Evolutionary conservation across 2,888 invertebrate genomes (phyloP).

Genomic region (Cistogaster globosa): DNA sequence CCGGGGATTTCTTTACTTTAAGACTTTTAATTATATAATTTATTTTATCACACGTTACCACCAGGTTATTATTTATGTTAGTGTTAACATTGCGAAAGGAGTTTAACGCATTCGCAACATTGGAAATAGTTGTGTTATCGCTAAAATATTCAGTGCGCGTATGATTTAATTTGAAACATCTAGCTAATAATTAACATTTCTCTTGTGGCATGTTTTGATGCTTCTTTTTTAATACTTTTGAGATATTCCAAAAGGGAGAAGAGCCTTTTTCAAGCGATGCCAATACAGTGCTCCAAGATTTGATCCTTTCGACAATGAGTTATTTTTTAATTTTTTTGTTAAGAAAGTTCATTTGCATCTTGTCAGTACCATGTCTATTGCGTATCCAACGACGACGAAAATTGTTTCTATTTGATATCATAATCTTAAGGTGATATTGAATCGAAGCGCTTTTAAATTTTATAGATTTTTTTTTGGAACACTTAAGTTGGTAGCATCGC

Average conservation of each 20-base stretch:
- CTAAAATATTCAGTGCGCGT: background rate
- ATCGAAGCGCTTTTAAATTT: too few relatives aligned
- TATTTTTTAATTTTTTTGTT: background rate
- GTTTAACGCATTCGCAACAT: too few relatives aligned
- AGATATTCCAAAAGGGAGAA: constrained; percentile 25
- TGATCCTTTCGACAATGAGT: constrained; percentile 6
- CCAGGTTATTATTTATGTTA: too few relatives aligned
- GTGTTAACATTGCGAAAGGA: too few relatives aligned
- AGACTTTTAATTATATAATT: too few relatives aligned
- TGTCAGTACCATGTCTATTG: background rate
- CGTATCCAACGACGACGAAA: background rate
- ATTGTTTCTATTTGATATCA: background rate
- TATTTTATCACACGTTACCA: too few relatives aligned
- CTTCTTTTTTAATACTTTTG: background rate
- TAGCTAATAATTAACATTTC: constrained; percentile 10
- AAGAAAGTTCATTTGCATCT: background rate
- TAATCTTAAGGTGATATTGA: background rate
- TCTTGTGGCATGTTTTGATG: constrained; percentile 1
- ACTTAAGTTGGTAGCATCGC: too few relatives aligned
- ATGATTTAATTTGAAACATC: background rate
- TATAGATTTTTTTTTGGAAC: too few relatives aligned
- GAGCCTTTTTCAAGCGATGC: constrained; percentile 4
- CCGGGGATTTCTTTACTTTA: too few relatives aligned
- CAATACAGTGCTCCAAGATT: constrained; percentile 17
- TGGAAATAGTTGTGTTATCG: too few relatives aligned